Evolutionary conservation across 2,113 vertebrate genomes (phyloP), one percentile per base, ranked within the genome.

Genomic region (Cephalopholis sonnerati): DNA sequence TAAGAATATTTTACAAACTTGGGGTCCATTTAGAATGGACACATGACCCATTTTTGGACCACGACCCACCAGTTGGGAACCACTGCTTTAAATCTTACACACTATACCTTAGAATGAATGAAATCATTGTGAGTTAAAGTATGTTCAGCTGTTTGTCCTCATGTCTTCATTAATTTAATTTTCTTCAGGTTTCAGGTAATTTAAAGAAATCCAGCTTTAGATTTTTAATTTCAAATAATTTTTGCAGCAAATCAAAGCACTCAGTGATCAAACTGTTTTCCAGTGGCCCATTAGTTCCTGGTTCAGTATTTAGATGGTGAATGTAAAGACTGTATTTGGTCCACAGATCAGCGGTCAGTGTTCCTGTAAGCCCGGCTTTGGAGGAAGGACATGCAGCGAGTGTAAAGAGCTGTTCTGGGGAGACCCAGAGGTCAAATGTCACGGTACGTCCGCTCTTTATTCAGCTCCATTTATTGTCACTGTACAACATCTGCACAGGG

Each of bases 321-420:
- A 1, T 36, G 32, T 36, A 36, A 36, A 36, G 32, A 36, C 32
- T 36, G 20, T 54, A 22, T 54, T 8, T 54, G 2, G 7, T 41
- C 64, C 85, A 41, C 93, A 99, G 98, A 96, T 99, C 87, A 97
- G 96, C 0, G 98, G 98, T 5, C 98, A 99, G 92, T 99, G 98
- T 84, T 97, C 96, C 44, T 99, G 98, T 86, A 96, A 94, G 90
- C 95, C 97, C 0, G 98, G 98, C 7, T 99, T 99, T 0, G 98
- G 98, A 87, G 98, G 98, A 36, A 96, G 95, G 64, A 97, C 97
- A 10, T 99, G 98, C 93, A 96, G 89, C 2, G 97, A 99, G 86
- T 99, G 98, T 89, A 95, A 96, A 91, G 97, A 98, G 76, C 95
- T 97, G 72, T 99, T 97, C 94, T 99, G 98, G 98, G 98, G 98